phyloP scores from a whole-genome alignment of 2,888 invertebrate species.

The Diarsia rubi region DNA sequence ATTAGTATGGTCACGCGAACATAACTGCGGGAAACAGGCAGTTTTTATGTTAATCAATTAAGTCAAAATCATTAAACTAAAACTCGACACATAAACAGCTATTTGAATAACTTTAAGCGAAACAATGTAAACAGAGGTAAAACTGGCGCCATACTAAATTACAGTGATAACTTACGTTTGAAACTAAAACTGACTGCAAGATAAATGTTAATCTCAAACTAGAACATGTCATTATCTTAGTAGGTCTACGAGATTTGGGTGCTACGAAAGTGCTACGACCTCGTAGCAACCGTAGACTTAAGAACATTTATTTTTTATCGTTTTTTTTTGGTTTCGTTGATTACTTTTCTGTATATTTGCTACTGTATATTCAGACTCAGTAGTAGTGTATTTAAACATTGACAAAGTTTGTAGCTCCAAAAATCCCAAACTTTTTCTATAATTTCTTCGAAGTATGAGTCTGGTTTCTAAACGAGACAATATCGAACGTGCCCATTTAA shows the following conservation, averaged over 20 bases:
- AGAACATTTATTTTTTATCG: neutral
- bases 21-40: too few species aligned
- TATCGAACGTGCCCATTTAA: constrained; percentile 54
- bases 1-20: too few species aligned
- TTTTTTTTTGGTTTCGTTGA: neutral
- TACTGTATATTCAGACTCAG: neutral
- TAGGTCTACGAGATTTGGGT: constrained; percentile 41
- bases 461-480: constrained; percentile 33
- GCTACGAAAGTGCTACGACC: constrained; percentile 62
- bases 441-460: constrained; percentile 25
- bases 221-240: constrained; percentile 16
- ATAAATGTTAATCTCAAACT: constrained; percentile 40
- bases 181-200: constrained; percentile 29
- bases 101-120: neutral
- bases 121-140: constrained; percentile 3
- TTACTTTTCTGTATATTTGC: neutral
- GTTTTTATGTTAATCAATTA: neutral
- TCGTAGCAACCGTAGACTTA: constrained; percentile 53
- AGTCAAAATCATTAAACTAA: neutral
- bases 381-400: neutral
- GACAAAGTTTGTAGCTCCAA: neutral
- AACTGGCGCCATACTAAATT: constrained; percentile 39
- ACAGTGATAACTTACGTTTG: constrained; percentile 24
- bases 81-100: neutral
- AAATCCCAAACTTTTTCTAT: constrained; percentile 17